Conservation (phyloP, 2,113 vertebrate species). For the Podarcis muralis region DNA sequence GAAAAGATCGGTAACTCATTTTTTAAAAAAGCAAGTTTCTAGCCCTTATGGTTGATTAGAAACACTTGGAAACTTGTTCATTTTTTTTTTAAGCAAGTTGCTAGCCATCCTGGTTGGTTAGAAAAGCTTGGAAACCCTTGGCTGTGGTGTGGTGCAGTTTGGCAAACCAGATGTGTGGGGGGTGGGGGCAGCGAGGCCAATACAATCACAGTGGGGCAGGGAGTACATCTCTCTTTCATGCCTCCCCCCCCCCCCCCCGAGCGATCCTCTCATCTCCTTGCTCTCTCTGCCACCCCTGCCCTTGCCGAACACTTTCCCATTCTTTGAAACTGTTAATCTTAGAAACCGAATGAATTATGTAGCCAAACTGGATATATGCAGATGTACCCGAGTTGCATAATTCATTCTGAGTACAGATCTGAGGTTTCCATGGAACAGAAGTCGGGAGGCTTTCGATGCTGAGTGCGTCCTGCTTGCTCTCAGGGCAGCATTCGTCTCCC, state of each 20-base stretch:
- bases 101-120: not conserved
- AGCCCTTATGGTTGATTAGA: too few relatives aligned
- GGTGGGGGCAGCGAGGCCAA: not conserved
- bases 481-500: not conserved
- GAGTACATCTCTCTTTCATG: not conserved
- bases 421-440: not conserved
- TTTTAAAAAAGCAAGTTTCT: too few relatives aligned
- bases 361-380: not conserved
- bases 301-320: not conserved
- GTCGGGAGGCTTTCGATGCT: not conserved
- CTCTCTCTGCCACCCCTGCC: not conserved
- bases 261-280: not conserved
- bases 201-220: too few relatives aligned
- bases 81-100: not conserved
- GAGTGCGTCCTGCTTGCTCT: not conserved
- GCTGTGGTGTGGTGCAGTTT: not conserved
- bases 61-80: too few relatives aligned
- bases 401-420: conserved; percentile 1
- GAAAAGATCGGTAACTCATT: not conserved
- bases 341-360: conserved; percentile 2
- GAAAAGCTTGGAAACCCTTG: not conserved
- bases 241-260: not conserved
- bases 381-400: conserved; percentile 8
- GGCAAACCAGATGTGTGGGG: not conserved
- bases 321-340: conserved; percentile 6